Percentiles rank a stretch among this genome's conserved stretches.
Conservation (phyloP, 2,113 vertebrate genomes). For the Dasyurus viverrinus region DNA sequence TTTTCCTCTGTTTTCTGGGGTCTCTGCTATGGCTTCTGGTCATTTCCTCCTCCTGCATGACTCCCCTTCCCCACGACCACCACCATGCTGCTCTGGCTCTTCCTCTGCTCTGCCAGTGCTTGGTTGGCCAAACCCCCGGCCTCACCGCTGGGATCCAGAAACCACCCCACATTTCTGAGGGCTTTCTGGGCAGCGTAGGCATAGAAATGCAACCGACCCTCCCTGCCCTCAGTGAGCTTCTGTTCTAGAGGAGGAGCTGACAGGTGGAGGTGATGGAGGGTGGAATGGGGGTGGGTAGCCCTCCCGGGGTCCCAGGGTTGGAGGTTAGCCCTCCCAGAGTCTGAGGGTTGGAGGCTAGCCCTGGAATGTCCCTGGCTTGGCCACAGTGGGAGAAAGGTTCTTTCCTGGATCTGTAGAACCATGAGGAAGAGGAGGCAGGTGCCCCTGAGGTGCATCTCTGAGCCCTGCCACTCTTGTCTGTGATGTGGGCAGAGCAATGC, state of each 20-base stretch:
- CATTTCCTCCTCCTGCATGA: constrained; percentile 8
- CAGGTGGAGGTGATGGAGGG: neutral
- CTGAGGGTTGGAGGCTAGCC: neutral
- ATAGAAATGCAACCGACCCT: neutral
- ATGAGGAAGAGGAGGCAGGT: neutral
- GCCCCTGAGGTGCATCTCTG: neutral
- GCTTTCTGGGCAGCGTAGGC: neutral
- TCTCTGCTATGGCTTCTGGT: constrained; percentile 6
- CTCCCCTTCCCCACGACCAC: neutral
- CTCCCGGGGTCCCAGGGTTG: neutral
- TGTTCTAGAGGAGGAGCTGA: neutral
- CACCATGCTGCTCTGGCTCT: neutral
- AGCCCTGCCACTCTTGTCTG: neutral
- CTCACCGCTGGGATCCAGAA: constrained; percentile 17
- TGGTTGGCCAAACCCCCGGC: neutral
- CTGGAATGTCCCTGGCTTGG: neutral
- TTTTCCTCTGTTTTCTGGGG: constrained; percentile 45
- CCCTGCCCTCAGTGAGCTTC: neutral
- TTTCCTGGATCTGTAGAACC: neutral
- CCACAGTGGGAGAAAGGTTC: neutral
- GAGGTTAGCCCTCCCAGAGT: neutral
- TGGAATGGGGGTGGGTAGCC: too few relatives aligned
- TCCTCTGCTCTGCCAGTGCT: neutral
- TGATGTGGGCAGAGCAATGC: neutral
- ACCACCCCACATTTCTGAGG: neutral